These are phyloP conservation scores for Quadroppia sp. DNA, from an alignment of 2,888 invertebrate genomes.

Conservation along the genomic window DNA sequence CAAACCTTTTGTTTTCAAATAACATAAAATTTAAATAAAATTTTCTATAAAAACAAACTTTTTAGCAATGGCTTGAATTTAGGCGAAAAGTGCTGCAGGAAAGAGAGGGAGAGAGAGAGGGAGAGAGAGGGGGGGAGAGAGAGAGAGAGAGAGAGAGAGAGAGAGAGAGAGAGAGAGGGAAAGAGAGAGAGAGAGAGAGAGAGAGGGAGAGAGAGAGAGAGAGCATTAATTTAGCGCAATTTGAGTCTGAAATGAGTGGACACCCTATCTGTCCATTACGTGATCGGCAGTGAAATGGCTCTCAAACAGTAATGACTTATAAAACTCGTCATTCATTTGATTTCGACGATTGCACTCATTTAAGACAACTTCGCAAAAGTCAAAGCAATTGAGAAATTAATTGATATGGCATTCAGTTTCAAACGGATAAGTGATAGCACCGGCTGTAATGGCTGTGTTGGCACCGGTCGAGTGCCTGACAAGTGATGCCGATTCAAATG, in stretches of 20 bases:
- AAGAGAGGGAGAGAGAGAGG: neutral
- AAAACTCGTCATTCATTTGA: slow-evolving; percentile 17
- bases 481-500: slow-evolving; percentile 30
- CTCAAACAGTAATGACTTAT: neutral
- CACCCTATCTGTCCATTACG: slow-evolving; percentile 25
- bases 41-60: neutral
- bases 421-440: neutral
- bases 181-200: slow-evolving; percentile 23
- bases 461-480: slow-evolving; percentile 4
- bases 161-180: neutral
- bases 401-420: neutral
- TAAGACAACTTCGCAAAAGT: slow-evolving; percentile 22
- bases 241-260: slow-evolving; percentile 17
- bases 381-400: slow-evolving; percentile 24
- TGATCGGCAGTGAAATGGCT: slow-evolving; percentile 28
- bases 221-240: neutral
- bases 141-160: slow-evolving; percentile 8
- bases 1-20: slow-evolving; percentile 16
- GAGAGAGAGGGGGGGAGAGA: slow-evolving; percentile 2
- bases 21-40: neutral
- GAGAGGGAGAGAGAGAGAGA: slow-evolving; percentile 26
- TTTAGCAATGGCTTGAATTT: neutral
- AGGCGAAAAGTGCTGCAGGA: neutral
- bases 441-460: neutral
- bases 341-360: slow-evolving; percentile 26